phyloP scores from a whole-genome alignment of 2,888 invertebrate species.

The Pycnomerus fuliginosus region DNA sequence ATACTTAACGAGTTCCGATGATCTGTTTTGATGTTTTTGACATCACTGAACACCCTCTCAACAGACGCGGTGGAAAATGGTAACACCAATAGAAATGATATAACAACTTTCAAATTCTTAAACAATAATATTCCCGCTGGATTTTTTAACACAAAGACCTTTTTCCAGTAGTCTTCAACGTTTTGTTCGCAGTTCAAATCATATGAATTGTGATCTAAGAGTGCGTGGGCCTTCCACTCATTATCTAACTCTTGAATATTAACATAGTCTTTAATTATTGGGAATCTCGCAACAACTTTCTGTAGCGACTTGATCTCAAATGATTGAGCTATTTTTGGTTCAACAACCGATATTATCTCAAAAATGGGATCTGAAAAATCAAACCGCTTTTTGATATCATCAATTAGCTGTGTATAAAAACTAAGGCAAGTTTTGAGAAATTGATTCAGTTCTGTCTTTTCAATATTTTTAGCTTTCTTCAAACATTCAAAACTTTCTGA shows the following conservation, averaged over 20 bases:
- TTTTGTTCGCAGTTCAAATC: slow-evolving; percentile 1
- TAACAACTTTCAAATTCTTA: slow-evolving; percentile 13
- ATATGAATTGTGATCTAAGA: slow-evolving; percentile 11
- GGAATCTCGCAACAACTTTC: slow-evolving; percentile 18
- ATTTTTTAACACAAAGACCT: slow-evolving; percentile 19
- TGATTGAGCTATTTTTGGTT: neutral
- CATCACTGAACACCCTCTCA: slow-evolving; percentile 31
- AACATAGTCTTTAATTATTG: slow-evolving; percentile 16
- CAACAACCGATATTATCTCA: neutral
- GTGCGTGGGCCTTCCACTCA: slow-evolving; percentile 27
- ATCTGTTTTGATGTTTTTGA: slow-evolving; percentile 29
- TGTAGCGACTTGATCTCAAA: slow-evolving; percentile 5
- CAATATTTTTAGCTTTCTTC: neutral
- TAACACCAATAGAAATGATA: slow-evolving; percentile 25
- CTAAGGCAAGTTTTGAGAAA: neutral
- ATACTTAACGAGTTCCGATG: slow-evolving; percentile 29
- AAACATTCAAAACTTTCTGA: neutral
- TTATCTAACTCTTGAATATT: slow-evolving; percentile 22
- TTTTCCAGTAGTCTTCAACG: slow-evolving; percentile 16
- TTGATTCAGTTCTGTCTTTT: neutral
- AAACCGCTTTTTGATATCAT: neutral
- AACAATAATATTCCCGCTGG: slow-evolving; percentile 9
- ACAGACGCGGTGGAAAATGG: slow-evolving; percentile 16
- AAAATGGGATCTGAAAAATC: neutral
- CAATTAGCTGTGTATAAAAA: neutral